Base-by-base conservation (phyloP, 2,888 invertebrate species). In the Amphiduros pacificus region DNA sequence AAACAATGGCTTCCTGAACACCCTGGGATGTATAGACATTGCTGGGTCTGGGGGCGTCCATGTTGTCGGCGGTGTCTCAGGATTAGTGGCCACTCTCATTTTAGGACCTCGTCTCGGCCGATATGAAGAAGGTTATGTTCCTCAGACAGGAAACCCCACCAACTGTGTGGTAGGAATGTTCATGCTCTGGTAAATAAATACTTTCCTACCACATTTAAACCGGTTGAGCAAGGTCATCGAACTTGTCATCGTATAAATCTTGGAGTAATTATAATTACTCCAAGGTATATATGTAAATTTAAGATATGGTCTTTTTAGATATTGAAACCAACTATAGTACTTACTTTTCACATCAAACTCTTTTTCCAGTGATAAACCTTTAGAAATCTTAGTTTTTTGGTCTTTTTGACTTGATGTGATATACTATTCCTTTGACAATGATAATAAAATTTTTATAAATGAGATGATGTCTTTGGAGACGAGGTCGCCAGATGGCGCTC, bases 51-150 rank as follows among this genome's bases (percentile, higher is more conserved):
- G 67, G 31, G 70, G 70, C 2, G 94, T 94, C 1, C 94, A 94
- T 84, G 85, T 94, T 50, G 89, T 93, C 66, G 93, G 92, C 82
- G 87, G 87, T 32, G 74, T 80, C 56, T 86, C 89, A 73, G 93
- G 93, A 0, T 88, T 93, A 73, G 92, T 93, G 0, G 92, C 93
- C 36, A 92, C 94, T 0, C 85, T 91, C 29, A 92, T 94, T 92
- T 84, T 94, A 61, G 93, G 93, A 0, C 94, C 94, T 0, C 86
- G 94, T 28, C 28, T 66, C n/a, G 75, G 75, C 1, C 60, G 79
- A 31, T 79, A 69, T 52, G 69, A 72, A 20, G 9, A 40, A 11
- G 68, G 93, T 93, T 0, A 90, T 89, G 77, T 94, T 93, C 0
- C 93, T 93, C 4, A 94, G 93, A 77, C 93, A 93, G 72, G 73